Evolutionary conservation across 2,113 vertebrate species (phyloP).

Genomic region (Xiphorhynchus elegans): DNA sequence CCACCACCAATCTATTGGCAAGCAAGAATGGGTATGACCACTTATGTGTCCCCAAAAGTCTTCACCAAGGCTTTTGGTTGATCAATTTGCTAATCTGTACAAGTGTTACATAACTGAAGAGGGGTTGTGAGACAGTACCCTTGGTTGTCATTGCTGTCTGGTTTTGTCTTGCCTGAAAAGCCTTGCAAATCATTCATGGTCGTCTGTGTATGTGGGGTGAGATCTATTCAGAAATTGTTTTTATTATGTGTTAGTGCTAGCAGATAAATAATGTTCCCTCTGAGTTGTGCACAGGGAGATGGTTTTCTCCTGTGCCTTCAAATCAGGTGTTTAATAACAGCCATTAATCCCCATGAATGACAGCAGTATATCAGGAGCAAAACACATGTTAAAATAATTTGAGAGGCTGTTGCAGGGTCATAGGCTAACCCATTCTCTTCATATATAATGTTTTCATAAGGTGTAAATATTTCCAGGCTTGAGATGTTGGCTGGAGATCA

Average conservation of each 20-base stretch:
- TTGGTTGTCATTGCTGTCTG: constrained; percentile 42
- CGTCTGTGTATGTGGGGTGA: neutral
- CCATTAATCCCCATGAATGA: constrained; percentile 44
- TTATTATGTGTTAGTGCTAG: constrained; percentile 35
- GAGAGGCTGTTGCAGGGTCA: constrained; percentile 39
- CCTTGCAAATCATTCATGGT: constrained; percentile 28
- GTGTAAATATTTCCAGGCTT: neutral
- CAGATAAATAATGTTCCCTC: constrained; percentile 40
- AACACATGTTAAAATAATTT: constrained; percentile 60
- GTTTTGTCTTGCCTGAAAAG: neutral
- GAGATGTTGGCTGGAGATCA: constrained; percentile 1
- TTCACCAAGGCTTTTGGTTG: neutral
- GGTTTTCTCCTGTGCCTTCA: neutral
- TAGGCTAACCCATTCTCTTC: constrained; percentile 2
- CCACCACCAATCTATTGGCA: neutral
- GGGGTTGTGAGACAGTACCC: neutral
- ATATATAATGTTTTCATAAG: constrained; percentile 4
- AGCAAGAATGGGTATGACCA: neutral
- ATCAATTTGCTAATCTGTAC: neutral
- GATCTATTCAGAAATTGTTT: constrained; percentile 50
- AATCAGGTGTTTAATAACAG: constrained; percentile 28
- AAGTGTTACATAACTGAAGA: neutral
- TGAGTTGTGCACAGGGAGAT: neutral
- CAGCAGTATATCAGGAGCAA: constrained; percentile 29
- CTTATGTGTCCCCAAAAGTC: neutral